Evolutionary conservation across 2,888 invertebrate species (phyloP).

Genomic region (Dolomedes plantarius): DNA sequence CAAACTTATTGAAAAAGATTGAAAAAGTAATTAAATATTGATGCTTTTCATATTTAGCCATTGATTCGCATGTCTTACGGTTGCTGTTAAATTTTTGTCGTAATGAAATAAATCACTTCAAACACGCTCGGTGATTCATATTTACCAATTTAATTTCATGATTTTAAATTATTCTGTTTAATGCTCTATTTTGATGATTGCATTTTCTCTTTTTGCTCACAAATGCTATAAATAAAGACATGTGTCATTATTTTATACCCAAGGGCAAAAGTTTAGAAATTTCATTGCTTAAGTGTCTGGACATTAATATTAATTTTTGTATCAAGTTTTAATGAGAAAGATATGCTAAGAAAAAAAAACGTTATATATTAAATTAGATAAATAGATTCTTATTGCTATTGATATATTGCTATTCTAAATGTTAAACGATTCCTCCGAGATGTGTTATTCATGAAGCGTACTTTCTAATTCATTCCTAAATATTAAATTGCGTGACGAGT

Average conservation of each 20-base stretch:
- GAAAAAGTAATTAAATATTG: slow-evolving; percentile 37
- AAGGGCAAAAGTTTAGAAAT: neutral
- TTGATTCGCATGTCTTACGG: slow-evolving; percentile 33
- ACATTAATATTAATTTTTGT: neutral
- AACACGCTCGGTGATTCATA: neutral
- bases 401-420: neutral
- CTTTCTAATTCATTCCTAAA: neutral
- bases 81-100: slow-evolving; percentile 11
- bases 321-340: neutral
- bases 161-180: slow-evolving; percentile 34
- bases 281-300: neutral
- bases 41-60: slow-evolving; percentile 40
- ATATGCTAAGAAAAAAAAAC: neutral
- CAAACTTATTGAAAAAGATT: neutral
- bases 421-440: neutral
- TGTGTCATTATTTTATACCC: neutral
- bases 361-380: neutral
- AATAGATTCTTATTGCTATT: neutral
- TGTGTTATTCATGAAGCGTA: neutral
- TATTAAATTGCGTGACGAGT: neutral
- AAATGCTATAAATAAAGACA: neutral
- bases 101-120: neutral
- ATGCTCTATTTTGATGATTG: slow-evolving; percentile 11
- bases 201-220: slow-evolving; percentile 10
- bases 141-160: neutral